Base-by-base conservation (phyloP, 2,797 vertebrate species). In the Onychomys arenicola region DNA sequence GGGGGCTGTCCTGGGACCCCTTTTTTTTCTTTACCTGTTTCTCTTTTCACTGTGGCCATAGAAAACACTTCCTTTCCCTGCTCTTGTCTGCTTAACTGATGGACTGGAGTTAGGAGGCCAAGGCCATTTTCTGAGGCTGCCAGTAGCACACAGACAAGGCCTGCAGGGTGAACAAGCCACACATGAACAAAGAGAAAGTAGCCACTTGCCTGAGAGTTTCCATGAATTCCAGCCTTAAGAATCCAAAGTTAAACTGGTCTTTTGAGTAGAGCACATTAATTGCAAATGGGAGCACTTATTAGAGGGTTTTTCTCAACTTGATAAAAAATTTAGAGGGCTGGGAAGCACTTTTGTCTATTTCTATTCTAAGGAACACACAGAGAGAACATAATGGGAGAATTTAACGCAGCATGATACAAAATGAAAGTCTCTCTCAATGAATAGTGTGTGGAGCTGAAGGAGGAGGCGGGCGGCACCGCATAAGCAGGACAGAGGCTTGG, bases 191-290 rank as follows among this genome's bases (percentile, higher is more conserved):
- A 86, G n/a, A 67, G 12, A 71, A 92, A 17, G 21, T 37, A 34
- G 55, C 10, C 32, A 71, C 13, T 40, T 83, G 85, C n/a, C 90
- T 21, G 6, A 93, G 83, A 94, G 73, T 65, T 92, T 96, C 94
- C 61, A 63, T 91, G 94, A 88, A 93, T 78, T 97, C 57, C 84
- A 94, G 94, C 82, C 81, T 97, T 95, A 94, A 97, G 93, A 85
- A 97, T 96, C 67, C 67, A 96, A 98, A 96, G 83, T 87, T 97
- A 97, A 97, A 96, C 84, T 75, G 27, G 92, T 49, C 83, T 81
- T 96, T 78, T 98, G 97, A 92, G 94, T 90, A 96, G 2, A 84
- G 61, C 95, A 90, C 96, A 97, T 97, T 98, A 98, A 98, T 98
- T 98, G 94, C 85, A 97, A 98, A 97, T 97, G 77, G 61, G 98